Conservation (phyloP, 2,888 invertebrate genomes). For the Ennomos quercinarius region DNA sequence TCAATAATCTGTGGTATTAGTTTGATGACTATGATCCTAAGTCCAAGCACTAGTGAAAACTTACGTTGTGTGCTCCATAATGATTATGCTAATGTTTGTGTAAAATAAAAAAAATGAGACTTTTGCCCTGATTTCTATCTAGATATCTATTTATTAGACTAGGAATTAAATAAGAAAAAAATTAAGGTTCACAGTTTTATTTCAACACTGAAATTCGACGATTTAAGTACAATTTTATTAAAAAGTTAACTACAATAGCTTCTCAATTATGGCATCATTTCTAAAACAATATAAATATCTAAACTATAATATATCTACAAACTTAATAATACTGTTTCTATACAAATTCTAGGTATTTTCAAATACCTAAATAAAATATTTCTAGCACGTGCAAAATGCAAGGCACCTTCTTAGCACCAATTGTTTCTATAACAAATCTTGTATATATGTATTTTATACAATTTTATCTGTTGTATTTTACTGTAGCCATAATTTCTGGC, state of each 20-base stretch:
- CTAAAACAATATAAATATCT: slow-evolving; percentile 52
- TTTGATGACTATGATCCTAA: too few species aligned
- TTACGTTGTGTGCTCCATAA: too few species aligned
- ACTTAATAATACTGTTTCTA: slow-evolving; percentile 64
- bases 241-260: slow-evolving; percentile 46
- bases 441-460: neutral
- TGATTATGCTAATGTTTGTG: too few species aligned
- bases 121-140: too few species aligned
- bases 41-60: too few species aligned
- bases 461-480: too few species aligned
- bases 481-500: too few species aligned
- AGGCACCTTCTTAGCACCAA: slow-evolving; percentile 66
- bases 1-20: too few species aligned
- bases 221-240: slow-evolving; percentile 69
- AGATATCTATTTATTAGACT: too few species aligned
- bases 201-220: slow-evolving; percentile 75
- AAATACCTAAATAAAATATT: slow-evolving; percentile 36
- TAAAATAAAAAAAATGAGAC: too few species aligned
- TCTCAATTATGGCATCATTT: slow-evolving; percentile 67
- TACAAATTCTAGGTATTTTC: slow-evolving; percentile 47
- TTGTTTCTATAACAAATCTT: slow-evolving; percentile 31
- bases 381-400: slow-evolving; percentile 51
- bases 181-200: slow-evolving; percentile 55
- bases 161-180: slow-evolving; percentile 25
- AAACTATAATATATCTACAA: slow-evolving; percentile 56